Conservation (phyloP, 2,797 vertebrate genomes). For the Clarias fuscus region DNA sequence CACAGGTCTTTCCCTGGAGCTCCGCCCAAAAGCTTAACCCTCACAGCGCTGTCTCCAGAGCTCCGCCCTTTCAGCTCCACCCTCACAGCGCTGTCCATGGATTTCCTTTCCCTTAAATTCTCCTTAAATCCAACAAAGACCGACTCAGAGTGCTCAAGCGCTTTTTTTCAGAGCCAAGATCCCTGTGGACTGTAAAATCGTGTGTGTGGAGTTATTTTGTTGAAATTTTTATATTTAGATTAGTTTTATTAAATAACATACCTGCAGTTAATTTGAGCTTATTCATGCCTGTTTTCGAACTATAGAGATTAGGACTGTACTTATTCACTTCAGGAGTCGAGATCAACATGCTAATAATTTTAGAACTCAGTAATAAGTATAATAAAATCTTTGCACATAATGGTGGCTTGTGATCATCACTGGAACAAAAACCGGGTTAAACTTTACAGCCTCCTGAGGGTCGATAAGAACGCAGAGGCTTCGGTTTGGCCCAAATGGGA, state of each 20-base stretch:
- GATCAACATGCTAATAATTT: not conserved
- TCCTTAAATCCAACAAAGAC: no score
- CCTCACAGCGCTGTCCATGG: not conserved
- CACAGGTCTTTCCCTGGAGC: no score
- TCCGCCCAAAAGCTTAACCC: no score
- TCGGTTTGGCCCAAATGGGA: not conserved
- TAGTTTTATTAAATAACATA: not conserved
- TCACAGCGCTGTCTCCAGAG: no score
- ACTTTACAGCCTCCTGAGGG: not conserved
- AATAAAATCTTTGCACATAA: not conserved
- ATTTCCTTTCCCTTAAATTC: no score
- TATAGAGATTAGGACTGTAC: not conserved
- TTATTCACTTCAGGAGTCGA: not conserved
- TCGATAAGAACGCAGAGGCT: not conserved
- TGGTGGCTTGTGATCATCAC: not conserved
- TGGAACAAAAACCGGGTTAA: not conserved
- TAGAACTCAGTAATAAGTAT: not conserved
- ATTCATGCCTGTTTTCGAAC: no score
- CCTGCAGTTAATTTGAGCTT: no score
- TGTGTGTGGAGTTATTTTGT: not conserved
- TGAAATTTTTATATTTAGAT: no score
- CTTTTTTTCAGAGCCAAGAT: not conserved
- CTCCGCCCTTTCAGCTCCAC: no score
- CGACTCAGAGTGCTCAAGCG: not conserved
- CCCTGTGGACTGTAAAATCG: not conserved